Conservation (phyloP, 1,140 invertebrate species). For the Phortica variegata region DNA sequence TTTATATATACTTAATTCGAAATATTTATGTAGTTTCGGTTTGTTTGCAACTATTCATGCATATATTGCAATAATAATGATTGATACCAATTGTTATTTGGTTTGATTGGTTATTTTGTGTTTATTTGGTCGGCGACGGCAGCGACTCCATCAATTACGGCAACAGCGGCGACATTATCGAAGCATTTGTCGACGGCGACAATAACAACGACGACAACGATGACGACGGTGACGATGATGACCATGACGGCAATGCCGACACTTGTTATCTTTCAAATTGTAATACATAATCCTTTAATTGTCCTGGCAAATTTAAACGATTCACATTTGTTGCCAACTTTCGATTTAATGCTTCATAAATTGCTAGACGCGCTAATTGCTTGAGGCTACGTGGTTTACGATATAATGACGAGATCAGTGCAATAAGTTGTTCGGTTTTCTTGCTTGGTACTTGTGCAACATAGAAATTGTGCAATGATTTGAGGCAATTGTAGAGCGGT, state of each 20-base stretch:
- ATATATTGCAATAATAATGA: no score
- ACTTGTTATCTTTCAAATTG: conserved; percentile 65
- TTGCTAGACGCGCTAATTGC: conserved; percentile 67
- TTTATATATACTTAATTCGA: no score
- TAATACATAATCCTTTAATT: conserved; percentile 70
- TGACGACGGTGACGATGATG: conserved; percentile 5
- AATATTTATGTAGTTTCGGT: no score
- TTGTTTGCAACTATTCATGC: no score
- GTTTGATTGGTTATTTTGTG: conserved; percentile 37
- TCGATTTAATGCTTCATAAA: conserved; percentile 65
- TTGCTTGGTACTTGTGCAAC: conserved; percentile 67
- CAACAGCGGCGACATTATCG: no score
- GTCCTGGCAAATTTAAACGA: conserved; percentile 67
- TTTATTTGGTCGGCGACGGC: no score
- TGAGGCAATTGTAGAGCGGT: conserved; percentile 65
- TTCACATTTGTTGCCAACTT: conserved; percentile 65
- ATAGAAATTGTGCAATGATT: conserved; percentile 66
- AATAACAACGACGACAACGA: conserved; percentile 18
- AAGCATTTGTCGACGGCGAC: no score
- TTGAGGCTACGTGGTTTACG: conserved; percentile 66
- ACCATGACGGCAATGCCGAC: background rate
- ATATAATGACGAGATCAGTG: conserved; percentile 64
- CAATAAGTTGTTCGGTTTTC: conserved; percentile 63
- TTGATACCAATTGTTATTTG: conserved; percentile 33
- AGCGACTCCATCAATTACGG: no score